phyloP scores from a whole-genome alignment of 2,113 vertebrate species.

The Ceyx melanurus region DNA sequence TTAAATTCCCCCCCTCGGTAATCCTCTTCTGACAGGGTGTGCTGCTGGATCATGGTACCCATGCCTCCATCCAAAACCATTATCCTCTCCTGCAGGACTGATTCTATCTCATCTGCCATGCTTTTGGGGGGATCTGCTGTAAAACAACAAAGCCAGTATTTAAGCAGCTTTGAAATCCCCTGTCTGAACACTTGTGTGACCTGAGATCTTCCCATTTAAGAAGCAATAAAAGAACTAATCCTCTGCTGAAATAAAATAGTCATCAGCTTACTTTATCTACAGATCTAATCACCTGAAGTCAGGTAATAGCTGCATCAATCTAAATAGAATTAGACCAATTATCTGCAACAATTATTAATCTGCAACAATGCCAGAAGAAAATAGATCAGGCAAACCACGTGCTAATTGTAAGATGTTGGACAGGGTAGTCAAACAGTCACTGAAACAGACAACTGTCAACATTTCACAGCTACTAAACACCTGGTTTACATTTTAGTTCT shows the following conservation, averaged over 20 bases:
- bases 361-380: not conserved
- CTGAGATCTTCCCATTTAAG: not conserved
- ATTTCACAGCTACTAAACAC: not conserved
- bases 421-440: not conserved
- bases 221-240: not conserved
- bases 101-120: slow-evolving; percentile 79
- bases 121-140: slow-evolving; percentile 7
- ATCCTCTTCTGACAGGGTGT: slow-evolving; percentile 80
- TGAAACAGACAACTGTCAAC: not conserved
- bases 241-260: not conserved
- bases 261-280: not conserved
- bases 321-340: not conserved
- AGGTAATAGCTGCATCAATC: not conserved
- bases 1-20: slow-evolving; percentile 89
- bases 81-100: slow-evolving; percentile 83
- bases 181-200: not conserved
- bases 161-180: not conserved
- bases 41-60: slow-evolving; percentile 97
- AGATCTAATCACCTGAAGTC: not conserved
- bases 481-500: not conserved
- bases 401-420: not conserved
- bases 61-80: slow-evolving; percentile 96
- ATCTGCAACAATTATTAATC: too few species aligned
- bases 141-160: not conserved
- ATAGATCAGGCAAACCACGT: not conserved